A percentile compares a stretch with the other conserved stretches of the same genome.
phyloP scores from a whole-genome alignment of 2,888 invertebrate genomes.

The Opisthograptis luteolata region DNA sequence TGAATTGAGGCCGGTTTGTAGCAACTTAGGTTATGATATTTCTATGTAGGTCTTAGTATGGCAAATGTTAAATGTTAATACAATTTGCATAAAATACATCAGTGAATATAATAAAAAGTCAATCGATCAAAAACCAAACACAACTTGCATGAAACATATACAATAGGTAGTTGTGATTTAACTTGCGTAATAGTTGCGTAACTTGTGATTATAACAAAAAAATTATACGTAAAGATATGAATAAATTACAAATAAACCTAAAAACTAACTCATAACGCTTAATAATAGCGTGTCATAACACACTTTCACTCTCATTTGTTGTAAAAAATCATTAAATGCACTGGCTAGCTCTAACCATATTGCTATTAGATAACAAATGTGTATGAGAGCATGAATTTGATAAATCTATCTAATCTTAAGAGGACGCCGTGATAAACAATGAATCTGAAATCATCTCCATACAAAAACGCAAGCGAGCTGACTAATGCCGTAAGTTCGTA shows the following conservation, averaged over 20 bases:
- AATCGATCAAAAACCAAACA: neutral
- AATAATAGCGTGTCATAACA: conserved; percentile 7
- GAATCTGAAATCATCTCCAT: no score
- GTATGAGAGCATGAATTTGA: no score
- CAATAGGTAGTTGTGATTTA: no score
- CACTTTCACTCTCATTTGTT: conserved; percentile 16
- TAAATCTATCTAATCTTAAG: no score
- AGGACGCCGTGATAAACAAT: no score
- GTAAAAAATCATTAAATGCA: conserved; percentile 5
- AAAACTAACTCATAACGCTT: conserved; percentile 6
- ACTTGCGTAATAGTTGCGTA: neutral
- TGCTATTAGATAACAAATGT: conserved; percentile 7
- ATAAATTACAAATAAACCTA: conserved; percentile 18
- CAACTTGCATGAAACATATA: neutral
- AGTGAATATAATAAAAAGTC: no score
- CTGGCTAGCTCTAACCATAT: neutral
- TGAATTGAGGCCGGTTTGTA: no score
- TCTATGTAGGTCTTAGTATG: neutral
- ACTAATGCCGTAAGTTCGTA: no score
- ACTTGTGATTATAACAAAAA: neutral
- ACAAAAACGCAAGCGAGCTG: no score
- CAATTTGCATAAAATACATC: no score
- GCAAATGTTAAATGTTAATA: neutral
- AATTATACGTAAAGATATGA: conserved; percentile 1
- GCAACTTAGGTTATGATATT: no score